Evolutionary conservation across 2,888 invertebrate species (phyloP), one percentile per base, ranked within the genome.

Genomic region (Notodonta dromedarius): DNA sequence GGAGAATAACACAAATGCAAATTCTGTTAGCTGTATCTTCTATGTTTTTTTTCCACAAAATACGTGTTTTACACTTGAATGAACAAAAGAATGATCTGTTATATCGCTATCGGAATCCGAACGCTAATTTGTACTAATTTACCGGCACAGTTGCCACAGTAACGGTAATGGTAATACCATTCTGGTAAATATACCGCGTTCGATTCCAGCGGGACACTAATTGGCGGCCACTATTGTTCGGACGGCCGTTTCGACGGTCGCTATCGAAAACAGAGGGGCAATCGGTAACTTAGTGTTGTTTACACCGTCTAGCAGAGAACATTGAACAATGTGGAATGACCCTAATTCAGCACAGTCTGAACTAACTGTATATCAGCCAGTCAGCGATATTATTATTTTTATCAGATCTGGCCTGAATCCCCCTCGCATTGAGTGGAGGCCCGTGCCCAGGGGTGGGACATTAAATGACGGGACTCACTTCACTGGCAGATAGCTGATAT

Each of bases 61-160:
- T 13, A 13, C 44, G 13, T 46, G 4, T 46, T 46, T 5, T 13
- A 46, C 44, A 13, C 44, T 46, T 13, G 44, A 46, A 46, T n/a
- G 39, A 54, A 54, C 35, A 54, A 54, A 54, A 39, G 14, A 39
- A 35, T 53, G 7, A 54, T 54, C 52, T 9, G 9, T 12, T 8
- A 32, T 13, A 54, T 14, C n/a, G 54, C 32, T n/a, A 54, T 39
- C 39, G 54, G 54, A 14, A 56, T 42, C 12, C 40, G n/a, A 57
- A 65, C 65, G 62, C 63, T 75, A 75, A 74, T 74, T 71, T n/a
- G 68, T 56, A 57, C 75, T 75, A 74, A 74, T 74, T 74, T n/a
- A 39, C 54, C 54, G 39, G 39, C 54, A 54, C 54, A 72, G 62
- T 67, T 63, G 63, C 63, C 61, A 61, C 60, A 59, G 58, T 71